These are phyloP conservation scores for Acanthosoma haemorrhoidale DNA, from an alignment of 2,888 invertebrate species.

Conservation along the genomic window DNA sequence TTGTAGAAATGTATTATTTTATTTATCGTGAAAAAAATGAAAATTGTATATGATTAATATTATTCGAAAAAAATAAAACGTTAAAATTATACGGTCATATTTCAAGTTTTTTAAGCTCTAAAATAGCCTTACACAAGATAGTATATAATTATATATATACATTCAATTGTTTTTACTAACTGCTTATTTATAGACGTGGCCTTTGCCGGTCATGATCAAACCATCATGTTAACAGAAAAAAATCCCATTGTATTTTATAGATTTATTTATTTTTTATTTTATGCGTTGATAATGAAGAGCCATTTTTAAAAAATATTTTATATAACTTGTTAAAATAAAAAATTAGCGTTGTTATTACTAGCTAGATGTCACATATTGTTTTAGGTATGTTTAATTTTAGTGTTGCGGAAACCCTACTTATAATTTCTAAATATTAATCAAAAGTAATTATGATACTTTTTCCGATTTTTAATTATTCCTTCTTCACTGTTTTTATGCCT, in stretches of 20 bases:
- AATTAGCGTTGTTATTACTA: conserved; percentile 1
- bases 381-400: neutral
- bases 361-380: neutral
- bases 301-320: conserved; percentile 5
- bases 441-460: too few relatives aligned
- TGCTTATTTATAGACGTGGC: conserved; percentile 5
- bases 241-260: neutral
- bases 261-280: neutral
- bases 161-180: conserved; percentile 2
- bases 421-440: neutral
- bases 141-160: conserved; percentile 8
- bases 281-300: neutral
- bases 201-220: neutral
- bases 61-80: conserved; percentile 10
- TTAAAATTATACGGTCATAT: neutral
- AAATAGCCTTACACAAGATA: neutral
- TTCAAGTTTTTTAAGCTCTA: conserved; percentile 11
- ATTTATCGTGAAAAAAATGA: conserved; percentile 15
- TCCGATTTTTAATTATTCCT: neutral
- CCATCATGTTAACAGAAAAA: neutral
- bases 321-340: conserved; percentile 2
- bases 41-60: neutral
- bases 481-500: neutral
- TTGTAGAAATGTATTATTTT: conserved; percentile 27
- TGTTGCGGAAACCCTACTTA: neutral